Percentiles rank a stretch among this genome's conserved stretches.
phyloP scores from a whole-genome alignment of 2,113 vertebrate species.

The Thunnus maccoyii region DNA sequence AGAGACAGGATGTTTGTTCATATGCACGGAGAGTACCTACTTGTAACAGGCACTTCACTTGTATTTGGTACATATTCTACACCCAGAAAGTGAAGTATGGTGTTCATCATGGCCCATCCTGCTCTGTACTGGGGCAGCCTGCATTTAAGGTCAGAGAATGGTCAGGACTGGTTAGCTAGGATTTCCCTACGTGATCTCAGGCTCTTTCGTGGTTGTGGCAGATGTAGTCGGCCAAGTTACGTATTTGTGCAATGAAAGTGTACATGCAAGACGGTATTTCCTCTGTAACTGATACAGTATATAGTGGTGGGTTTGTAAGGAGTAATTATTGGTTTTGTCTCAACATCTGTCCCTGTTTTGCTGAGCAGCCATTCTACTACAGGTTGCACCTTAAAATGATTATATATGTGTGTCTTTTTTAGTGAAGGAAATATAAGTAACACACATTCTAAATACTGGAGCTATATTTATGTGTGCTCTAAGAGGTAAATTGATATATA shows the following conservation, averaged over 20 bases:
- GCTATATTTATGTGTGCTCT: neutral
- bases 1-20: conserved; percentile 6
- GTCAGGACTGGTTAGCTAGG: conserved; percentile 11
- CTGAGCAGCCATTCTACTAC: neutral
- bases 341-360: conserved; percentile 11
- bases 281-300: neutral
- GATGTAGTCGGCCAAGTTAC: conserved; percentile 12
- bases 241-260: conserved; percentile 21
- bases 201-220: conserved; percentile 43
- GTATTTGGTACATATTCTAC: neutral
- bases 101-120: neutral
- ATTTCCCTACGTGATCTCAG: conserved; percentile 28
- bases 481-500: too few species aligned
- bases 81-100: neutral
- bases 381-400: conserved; percentile 10
- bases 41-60: neutral
- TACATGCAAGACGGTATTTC: conserved; percentile 20
- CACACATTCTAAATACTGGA: neutral
- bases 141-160: conserved; percentile 26
- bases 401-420: conserved; percentile 2
- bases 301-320: neutral
- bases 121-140: neutral
- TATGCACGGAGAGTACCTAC: neutral
- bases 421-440: neutral
- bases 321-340: conserved; percentile 35